Base-by-base conservation (phyloP, 2,888 invertebrate genomes). In the Tyria jacobaeae region DNA sequence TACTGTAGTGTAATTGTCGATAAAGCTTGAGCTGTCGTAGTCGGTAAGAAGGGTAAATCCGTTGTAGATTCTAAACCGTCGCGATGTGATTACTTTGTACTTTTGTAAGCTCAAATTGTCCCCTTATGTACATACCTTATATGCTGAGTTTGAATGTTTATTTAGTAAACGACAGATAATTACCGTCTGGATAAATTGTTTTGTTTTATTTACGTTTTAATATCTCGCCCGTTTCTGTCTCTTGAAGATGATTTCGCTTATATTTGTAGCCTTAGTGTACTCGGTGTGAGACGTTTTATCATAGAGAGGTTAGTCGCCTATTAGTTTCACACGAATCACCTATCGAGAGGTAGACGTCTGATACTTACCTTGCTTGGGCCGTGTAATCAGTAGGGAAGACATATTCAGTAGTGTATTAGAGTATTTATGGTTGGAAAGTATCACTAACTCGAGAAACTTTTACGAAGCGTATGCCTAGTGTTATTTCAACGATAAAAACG, bases 61-160 rank as follows among this genome's bases (percentile, higher is more conserved):
- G 83, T 89, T 86, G 91, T 91, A 89, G 87, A 88, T 88, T 89
- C 89, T 86, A 83, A 87, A 89, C 90, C 91, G 89, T 90, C 88
- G 90, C 91, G 84, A 89, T 89, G 92, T 91, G 89, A 90, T 92
- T 88, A 88, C 88, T 92, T 92, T 92, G 91, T 93, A 93, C 91
- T 92, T 93, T 92, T 92, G 91, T 93, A 92, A 92, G 92, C 90
- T 92, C 93, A 90, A 91, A 91, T 89, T 89, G 86, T 88, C 89
- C 88, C 85, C 85, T 88, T 89, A 86, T 92, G 91, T 92, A 92
- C 86, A 92, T 92, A 92, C 90, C 87, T 91, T 88, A 85, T 81
- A 84, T 81, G 83, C 87, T 87, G 87, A 84, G 88, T 90, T 89
- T 84, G 79, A 81, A 82, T 82, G 82, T 85, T 87, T 85, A 86